Evolutionary conservation across 2,113 vertebrate genomes (phyloP), one percentile per base, ranked within the genome.

Genomic region (Neodontobutis hainanensis): DNA sequence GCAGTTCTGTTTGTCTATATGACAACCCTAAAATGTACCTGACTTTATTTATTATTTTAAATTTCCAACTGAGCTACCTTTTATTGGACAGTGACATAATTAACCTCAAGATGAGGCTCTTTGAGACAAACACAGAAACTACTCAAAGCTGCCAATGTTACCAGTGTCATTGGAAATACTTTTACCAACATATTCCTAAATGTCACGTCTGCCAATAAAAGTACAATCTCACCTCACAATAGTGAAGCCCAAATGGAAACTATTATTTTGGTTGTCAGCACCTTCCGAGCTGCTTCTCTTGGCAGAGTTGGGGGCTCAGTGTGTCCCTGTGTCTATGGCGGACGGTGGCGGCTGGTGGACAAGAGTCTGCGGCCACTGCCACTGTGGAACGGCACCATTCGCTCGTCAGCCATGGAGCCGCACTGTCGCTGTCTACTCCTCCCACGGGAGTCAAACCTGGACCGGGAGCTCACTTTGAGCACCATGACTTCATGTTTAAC

Each of bases 331-430:
- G 36, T 19, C 53, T 2, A 78, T 6, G 53, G 78, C 56, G 32
- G 61, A 1, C 52, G 42, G 67, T 2, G 64, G 68, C 44, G 55
- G 72, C 70, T 46, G 65, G 61, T 32, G 45, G 67, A 67, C 58
- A 0, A 48, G 73, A 27, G 53, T 0, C 61, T 44, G 67, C 52
- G 32, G 70, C 84, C 84, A 79, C 81, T 71, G 32, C 12, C 52
- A n/a, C 52, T 85, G 81, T 89, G 89, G 85, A 89, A 88, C 85
- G 87, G 89, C 89, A 89, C 89, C 62, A 16, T 61, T 73, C 73
- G 55, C 80, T 73, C 76, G 87, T 87, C 87, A 84, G 78, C 72
- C 45, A 10, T 68, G 86, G 89, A 89, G 85, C 72, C 89, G 53
- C 35, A 36, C 76, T 84, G 87, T 85, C 89, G 80, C 85, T 84